Percentiles rank a stretch among this genome's conserved stretches.
These are phyloP conservation scores for Apoda limacodes DNA, from an alignment of 2,888 invertebrate species.

Conservation along the genomic window DNA sequence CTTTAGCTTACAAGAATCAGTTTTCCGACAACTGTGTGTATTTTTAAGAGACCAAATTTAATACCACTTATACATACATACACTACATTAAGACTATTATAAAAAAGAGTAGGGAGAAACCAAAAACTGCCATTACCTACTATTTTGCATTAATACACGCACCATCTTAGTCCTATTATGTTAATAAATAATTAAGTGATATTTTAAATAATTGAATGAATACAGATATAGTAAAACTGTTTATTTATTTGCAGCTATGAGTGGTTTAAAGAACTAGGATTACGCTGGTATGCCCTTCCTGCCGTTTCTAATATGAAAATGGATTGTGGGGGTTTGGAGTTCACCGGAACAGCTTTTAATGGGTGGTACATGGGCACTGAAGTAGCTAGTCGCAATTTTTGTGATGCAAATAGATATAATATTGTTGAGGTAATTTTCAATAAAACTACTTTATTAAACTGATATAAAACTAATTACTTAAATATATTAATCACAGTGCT, in stretches of 20 bases:
- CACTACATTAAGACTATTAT: too few species aligned
- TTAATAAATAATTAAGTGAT: too few species aligned
- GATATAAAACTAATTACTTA: too few species aligned
- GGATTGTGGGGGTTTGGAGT: slow-evolving; percentile 94
- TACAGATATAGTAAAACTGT: not conserved
- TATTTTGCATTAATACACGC: too few species aligned
- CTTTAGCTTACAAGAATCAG: too few species aligned
- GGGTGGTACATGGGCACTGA: slow-evolving; percentile 99
- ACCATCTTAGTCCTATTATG: too few species aligned
- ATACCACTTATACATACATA: too few species aligned
- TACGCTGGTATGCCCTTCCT: slow-evolving; percentile 92
- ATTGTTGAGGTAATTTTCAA: slow-evolving; percentile 75
- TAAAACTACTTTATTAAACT: not conserved
- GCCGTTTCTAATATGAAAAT: slow-evolving; percentile 93
- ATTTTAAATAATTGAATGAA: slow-evolving; percentile 1
- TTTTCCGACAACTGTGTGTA: too few species aligned
- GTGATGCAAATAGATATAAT: slow-evolving; percentile 87
- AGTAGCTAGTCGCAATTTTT: slow-evolving; percentile 91
- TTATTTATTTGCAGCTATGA: slow-evolving; percentile 72
- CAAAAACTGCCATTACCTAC: too few species aligned
- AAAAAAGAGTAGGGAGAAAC: too few species aligned
- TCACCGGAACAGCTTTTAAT: slow-evolving; percentile 93
- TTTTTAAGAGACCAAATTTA: too few species aligned
- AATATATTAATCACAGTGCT: too few species aligned
- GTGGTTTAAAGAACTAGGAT: slow-evolving; percentile 87